Evolutionary conservation across 2,797 vertebrate genomes (phyloP), one percentile per base, ranked within the genome.

Genomic region (Ptychobarbus kaznakovi): DNA sequence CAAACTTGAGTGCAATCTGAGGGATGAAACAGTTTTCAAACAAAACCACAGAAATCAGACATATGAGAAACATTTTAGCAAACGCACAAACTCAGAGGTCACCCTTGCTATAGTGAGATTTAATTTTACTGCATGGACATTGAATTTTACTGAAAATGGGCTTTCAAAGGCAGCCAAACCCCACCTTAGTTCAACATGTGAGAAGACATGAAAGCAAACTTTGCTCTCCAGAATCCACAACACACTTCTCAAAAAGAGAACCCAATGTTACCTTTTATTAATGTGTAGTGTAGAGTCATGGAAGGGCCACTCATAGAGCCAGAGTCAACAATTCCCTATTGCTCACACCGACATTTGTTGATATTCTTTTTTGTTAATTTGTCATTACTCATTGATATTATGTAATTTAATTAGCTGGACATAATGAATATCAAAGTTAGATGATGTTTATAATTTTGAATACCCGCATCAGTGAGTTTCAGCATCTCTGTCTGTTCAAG

Each of bases 1-100:
- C 32, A 77, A 90, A 90, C 90, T 89, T 89, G 88, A 92, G 90
- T 87, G 80, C 87, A 91, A 88, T 87, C 61, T 58, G 56, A 91
- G 88, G 70, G n/a, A 85, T 32, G n/a, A 15, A 86, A 56, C 28
- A 72, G 81, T 51, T 32, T 77, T 84, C 79, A 77, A 72, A 83
- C 88, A 77, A 82, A 88, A 85, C 80, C 83, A 80, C 87, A 86
- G 90, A 90, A 91, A 90, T 89, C 63, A 35, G 85, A 90, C 86
- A 84, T 40, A 28, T 76, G 1, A 82, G 82, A 90, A 91, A 89
- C 83, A 89, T 85, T 87, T 89, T 85, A 77, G 81, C 49, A 35
- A 84, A 79, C 49, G 72, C 86, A 83, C 66, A 73, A 69, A 70
- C 82, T 58, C 76, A 42, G 84, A 72, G 81, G 84, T 86, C 84